Evolutionary conservation across 1,140 invertebrate species (phyloP).

Genomic region (Heterodera schachtii): DNA sequence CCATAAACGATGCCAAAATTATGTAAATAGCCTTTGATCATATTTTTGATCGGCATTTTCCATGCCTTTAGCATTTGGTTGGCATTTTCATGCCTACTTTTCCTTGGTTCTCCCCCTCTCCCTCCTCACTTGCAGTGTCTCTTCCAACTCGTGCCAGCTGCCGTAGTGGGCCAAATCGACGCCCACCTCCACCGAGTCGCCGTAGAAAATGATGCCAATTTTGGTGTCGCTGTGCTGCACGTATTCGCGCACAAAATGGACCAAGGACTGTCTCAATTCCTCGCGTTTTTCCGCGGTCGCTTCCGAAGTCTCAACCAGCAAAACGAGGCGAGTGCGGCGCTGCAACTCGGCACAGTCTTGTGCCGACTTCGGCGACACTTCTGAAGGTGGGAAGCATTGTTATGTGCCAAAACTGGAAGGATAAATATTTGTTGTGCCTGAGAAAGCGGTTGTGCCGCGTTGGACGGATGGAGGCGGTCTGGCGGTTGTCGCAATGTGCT

Average conservation of each 20-base stretch:
- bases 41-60: not conserved
- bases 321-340: slow-evolving; percentile 18
- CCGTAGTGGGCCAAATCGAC: slow-evolving; percentile 40
- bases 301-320: slow-evolving; percentile 35
- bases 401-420: not conserved
- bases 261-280: slow-evolving; percentile 20
- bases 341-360: slow-evolving; percentile 22
- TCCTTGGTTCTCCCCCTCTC: too few species aligned
- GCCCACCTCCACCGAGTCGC: slow-evolving; percentile 39
- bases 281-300: slow-evolving; percentile 2
- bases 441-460: not conserved
- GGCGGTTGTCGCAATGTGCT: not conserved
- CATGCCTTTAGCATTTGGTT: too few species aligned
- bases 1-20: too few species aligned
- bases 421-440: too few species aligned
- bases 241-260: slow-evolving; percentile 31
- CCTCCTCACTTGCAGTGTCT: slow-evolving; percentile 21
- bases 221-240: slow-evolving; percentile 24
- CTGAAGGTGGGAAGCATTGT: not conserved
- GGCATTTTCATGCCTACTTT: not conserved
- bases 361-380: not conserved
- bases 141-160: slow-evolving; percentile 33
- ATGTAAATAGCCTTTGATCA: too few species aligned
- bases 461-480: not conserved
- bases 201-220: slow-evolving; percentile 43